phyloP scores from a whole-genome alignment of 2,113 vertebrate genomes.

The Sceloporus undulatus region DNA sequence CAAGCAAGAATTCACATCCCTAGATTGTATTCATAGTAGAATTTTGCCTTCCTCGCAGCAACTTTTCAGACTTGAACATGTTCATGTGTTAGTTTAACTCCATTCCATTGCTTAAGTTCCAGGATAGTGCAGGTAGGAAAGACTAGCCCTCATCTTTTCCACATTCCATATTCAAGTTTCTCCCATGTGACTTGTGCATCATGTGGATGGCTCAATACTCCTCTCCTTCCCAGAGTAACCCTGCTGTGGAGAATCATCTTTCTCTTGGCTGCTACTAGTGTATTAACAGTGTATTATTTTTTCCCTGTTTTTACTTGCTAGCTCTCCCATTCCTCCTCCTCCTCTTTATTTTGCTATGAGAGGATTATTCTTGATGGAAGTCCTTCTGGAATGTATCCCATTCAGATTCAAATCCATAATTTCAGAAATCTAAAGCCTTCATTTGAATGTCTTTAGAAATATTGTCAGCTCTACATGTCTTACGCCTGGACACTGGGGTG shows the following conservation, averaged over 20 bases:
- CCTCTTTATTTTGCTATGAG: constrained; percentile 35
- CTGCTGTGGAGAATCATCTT: constrained; percentile 25
- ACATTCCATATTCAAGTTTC: too few relatives aligned
- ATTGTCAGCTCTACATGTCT: constrained; percentile 43
- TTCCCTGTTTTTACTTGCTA: constrained; percentile 47
- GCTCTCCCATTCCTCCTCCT: constrained; percentile 29
- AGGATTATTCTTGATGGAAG: constrained; percentile 53
- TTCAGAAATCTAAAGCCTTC: constrained; percentile 49
- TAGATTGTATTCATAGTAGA: too few relatives aligned
- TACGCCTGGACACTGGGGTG: constrained; percentile 30
- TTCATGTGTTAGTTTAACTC: background rate
- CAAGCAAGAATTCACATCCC: too few relatives aligned
- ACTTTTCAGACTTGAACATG: background rate
- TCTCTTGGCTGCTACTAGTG: background rate
- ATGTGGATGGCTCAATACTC: too few relatives aligned
- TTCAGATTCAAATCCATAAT: constrained; percentile 38
- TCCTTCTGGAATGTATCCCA: constrained; percentile 42
- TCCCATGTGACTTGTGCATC: too few relatives aligned
- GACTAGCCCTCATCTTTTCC: background rate
- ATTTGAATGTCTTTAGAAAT: constrained; percentile 54
- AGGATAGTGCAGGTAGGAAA: background rate
- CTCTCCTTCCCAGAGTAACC: too few relatives aligned
- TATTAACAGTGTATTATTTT: background rate
- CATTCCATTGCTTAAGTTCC: background rate
- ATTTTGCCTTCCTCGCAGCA: too few relatives aligned